Base-by-base conservation (phyloP, 92 coral and sea anemone genomes). In the Montipora capitata region DNA sequence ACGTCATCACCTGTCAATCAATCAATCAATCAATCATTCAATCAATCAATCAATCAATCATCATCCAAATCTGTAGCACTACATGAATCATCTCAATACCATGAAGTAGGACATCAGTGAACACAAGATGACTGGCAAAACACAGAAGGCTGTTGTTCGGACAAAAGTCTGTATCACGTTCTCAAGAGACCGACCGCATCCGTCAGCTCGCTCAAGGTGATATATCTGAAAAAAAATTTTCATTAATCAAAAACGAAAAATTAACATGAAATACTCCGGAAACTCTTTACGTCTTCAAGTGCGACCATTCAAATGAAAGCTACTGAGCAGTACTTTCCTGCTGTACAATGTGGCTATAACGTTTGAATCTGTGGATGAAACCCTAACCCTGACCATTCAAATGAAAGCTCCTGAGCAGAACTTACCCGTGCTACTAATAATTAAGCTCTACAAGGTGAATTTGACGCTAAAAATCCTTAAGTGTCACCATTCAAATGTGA, bases 51-150 rank as follows among this genome's bases (percentile, higher is more conserved):
- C 7, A 48, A 48, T 48, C 7, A 5, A 10, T 48, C 10, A 48
- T 48, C 10, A 27, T 27, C 35, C 35, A 27, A 27, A 27, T 27
- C 35, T 27, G 35, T 27, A 27, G 35, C 35, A 27, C 35, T 27
- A 27, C 35, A 27, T 48, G 3, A 7, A 27, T 12, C 35, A 42
- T 39, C 88, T 27, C 35, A 27, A 38, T 74, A 91, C 94, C 94
- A 91, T 91, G 15, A 91, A 91, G 83, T 87, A 91, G 14, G 94
- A 80, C 94, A 91, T 91, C 0, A 84, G 49, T 38, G 94, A 91
- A 42, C 94, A 91, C 62, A 87, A 3, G 35, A 81, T 81, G 77
- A 91, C 94, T 10, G 94, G 94, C 39, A 91, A 77, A 8, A 84
- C 80, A 48, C 91, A 86, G 17, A 87, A 10, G 12, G 94, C 91